Percentiles rank a stretch among this genome's conserved stretches.
Conservation (phyloP, 2,113 vertebrate genomes). For the Microcebus murinus region DNA sequence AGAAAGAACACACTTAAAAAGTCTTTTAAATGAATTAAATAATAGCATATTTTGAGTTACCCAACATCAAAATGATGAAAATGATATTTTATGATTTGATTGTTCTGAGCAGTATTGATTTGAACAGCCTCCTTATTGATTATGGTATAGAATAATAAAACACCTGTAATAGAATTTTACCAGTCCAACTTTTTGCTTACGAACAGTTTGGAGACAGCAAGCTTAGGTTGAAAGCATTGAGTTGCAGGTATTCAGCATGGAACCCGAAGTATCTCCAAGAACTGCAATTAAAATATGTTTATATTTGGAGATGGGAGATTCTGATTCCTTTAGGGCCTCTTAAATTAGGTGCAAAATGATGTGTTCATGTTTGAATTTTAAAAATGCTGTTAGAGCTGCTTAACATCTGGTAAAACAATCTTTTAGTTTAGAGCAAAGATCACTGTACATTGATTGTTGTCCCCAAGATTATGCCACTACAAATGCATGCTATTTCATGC, state of each 20-base stretch:
- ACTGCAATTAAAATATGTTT: not conserved
- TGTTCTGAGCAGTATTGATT: conserved; percentile 38
- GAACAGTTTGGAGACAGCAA: not conserved
- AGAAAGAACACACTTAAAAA: conserved; percentile 24
- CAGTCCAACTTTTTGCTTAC: conserved; percentile 1
- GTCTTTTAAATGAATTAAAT: conserved; percentile 24
- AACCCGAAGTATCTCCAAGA: conserved; percentile 10
- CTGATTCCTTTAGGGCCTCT: not conserved
- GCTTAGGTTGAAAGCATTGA: not conserved
- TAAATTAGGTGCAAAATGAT: conserved; percentile 44
- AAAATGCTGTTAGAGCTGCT: not conserved
- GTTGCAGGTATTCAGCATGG: not conserved
- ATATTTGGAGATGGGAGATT: conserved; percentile 7
- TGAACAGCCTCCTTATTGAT: not conserved
- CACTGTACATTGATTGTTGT: not conserved
- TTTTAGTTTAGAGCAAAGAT: conserved; percentile 24
- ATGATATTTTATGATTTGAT: conserved; percentile 22
- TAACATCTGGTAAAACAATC: not conserved
- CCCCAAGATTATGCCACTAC: not conserved
- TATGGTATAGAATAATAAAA: not conserved
- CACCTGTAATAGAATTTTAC: not conserved
- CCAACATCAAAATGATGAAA: conserved; percentile 32
- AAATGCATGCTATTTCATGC: not conserved
- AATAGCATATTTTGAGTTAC: not conserved
- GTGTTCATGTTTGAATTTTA: not conserved